These are phyloP conservation scores for Syngnathus scovelli DNA, from an alignment of 2,113 vertebrate species.

Conservation along the genomic window DNA sequence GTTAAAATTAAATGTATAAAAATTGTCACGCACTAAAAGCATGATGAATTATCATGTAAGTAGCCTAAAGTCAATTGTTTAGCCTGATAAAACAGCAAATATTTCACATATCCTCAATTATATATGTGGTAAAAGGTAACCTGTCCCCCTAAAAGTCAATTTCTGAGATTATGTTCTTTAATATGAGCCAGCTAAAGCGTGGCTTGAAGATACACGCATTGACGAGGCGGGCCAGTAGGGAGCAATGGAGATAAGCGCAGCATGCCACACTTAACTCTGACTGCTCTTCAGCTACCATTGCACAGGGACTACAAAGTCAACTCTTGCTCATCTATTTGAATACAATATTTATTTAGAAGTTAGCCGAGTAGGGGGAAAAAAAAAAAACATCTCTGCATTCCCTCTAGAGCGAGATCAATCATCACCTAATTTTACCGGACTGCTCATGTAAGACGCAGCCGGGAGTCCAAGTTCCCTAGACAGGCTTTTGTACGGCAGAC, in stretches of 20 bases:
- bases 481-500: constrained; percentile 39
- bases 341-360: constrained; percentile 73
- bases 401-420: constrained; percentile 71
- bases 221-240: constrained; percentile 80
- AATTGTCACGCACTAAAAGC: neutral
- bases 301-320: constrained; percentile 80
- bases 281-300: constrained; percentile 69
- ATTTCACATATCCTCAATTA: neutral
- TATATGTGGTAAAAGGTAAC: constrained; percentile 63
- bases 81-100: neutral
- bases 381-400: constrained; percentile 40
- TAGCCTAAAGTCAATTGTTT: neutral
- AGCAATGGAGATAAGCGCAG: constrained; percentile 67
- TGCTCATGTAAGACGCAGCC: constrained; percentile 69
- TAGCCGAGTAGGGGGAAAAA: constrained; percentile 1
- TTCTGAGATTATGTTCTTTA: constrained; percentile 74
- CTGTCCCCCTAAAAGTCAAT: constrained; percentile 65
- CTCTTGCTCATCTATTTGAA: constrained; percentile 79
- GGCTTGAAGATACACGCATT: constrained; percentile 77
- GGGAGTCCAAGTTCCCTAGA: constrained; percentile 59
- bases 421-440: constrained; percentile 74
- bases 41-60: too few relatives aligned
- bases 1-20: neutral
- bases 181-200: constrained; percentile 74
- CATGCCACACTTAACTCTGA: constrained; percentile 76